phyloP scores from a whole-genome alignment of 2,888 invertebrate species.

The Lasioglossum figueresi region DNA sequence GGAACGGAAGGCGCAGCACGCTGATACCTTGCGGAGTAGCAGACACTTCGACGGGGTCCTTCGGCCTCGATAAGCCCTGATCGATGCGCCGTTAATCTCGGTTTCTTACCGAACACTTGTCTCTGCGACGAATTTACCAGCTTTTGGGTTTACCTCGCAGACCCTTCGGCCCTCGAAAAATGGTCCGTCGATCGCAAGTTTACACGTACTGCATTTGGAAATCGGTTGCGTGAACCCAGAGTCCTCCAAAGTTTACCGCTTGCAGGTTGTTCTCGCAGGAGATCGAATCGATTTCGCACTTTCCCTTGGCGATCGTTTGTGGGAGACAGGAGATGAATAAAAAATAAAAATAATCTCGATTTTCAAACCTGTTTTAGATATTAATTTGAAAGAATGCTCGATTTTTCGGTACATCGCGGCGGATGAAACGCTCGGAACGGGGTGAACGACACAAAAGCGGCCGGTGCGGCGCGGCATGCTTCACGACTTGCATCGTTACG shows the following conservation, averaged over 20 bases:
- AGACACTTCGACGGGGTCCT: not conserved
- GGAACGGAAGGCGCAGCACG: constrained; percentile 38
- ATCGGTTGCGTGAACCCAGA: not conserved
- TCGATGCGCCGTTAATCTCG: constrained; percentile 23
- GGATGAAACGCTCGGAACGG: constrained; percentile 4
- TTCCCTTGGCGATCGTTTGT: not conserved
- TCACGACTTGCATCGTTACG: constrained; percentile 55
- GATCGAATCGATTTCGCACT: not conserved
- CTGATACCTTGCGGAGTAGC: constrained; percentile 36
- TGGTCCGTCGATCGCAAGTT: not conserved
- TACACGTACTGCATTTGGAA: not conserved
- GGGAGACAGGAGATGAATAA: not conserved
- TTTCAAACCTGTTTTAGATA: too few species aligned
- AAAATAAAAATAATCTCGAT: too few species aligned
- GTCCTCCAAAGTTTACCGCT: not conserved
- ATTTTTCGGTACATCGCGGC: not conserved
- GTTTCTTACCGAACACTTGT: not conserved
- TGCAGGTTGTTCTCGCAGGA: not conserved
- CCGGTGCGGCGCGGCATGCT: constrained; percentile 41
- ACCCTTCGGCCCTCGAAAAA: not conserved
- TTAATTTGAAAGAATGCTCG: not conserved
- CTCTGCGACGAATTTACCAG: constrained; percentile 4
- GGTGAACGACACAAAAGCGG: constrained; percentile 43
- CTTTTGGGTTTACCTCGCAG: not conserved
- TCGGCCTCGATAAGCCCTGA: constrained; percentile 17